Conservation (phyloP, 2,113 vertebrate genomes). For the Numida meleagris region DNA sequence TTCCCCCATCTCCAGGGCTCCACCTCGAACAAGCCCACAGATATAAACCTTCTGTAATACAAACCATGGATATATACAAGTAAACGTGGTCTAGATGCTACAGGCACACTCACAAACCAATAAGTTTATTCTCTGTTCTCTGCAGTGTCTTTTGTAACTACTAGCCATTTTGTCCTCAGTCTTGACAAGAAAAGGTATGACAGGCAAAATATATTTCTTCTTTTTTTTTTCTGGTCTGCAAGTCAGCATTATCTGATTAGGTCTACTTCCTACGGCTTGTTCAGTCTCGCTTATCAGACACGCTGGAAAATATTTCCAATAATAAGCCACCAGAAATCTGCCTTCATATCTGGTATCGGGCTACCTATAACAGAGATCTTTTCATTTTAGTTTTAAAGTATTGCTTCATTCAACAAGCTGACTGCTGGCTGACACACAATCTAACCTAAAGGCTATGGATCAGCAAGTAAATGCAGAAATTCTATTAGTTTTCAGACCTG, state of each 20-base stretch:
- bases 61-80: not conserved
- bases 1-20: not conserved
- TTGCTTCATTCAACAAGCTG: conserved; percentile 70
- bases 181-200: not conserved
- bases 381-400: conserved; percentile 77
- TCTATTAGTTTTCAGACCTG: conserved; percentile 78
- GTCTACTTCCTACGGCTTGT: conserved; percentile 47
- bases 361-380: conserved; percentile 72
- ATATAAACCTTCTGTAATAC: rapidly evolving
- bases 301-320: conserved; percentile 70
- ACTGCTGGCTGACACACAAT: conserved; percentile 72
- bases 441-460: conserved; percentile 78
- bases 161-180: not conserved
- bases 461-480: conserved; percentile 80
- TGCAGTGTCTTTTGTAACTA: not conserved
- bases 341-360: conserved; percentile 61
- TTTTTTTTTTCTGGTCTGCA: conserved; percentile 50
- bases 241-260: conserved; percentile 62
- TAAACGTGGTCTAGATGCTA: not conserved
- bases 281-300: conserved; percentile 64
- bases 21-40: not conserved
- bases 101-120: not conserved
- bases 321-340: conserved; percentile 69
- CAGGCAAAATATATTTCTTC: conserved; percentile 46
- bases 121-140: not conserved